phyloP scores from a whole-genome alignment of 2,113 vertebrate species.

The Gavialis gangeticus region DNA sequence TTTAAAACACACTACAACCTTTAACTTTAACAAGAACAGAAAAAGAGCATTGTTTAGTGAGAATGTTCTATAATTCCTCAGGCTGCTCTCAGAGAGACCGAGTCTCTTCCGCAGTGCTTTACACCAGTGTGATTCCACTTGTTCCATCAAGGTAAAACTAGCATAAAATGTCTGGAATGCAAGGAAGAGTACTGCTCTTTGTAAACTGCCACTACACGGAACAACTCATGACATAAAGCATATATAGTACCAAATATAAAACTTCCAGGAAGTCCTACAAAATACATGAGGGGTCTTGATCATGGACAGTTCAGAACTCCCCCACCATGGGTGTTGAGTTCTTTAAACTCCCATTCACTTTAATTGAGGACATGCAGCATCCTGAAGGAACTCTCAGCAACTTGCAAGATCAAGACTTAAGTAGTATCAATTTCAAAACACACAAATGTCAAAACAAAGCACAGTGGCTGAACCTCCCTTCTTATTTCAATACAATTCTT shows the following conservation, averaged over 20 bases:
- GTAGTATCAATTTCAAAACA: neutral
- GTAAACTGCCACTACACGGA: neutral
- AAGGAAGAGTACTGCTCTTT: neutral
- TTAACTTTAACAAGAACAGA: neutral
- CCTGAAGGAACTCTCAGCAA: neutral
- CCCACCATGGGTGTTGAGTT: neutral
- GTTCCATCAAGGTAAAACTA: neutral
- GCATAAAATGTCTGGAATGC: slow-evolving; percentile 12
- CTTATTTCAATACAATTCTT: neutral
- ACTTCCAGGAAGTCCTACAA: slow-evolving; percentile 5
- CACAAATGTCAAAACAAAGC: neutral
- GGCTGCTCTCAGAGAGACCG: neutral
- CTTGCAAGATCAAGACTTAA: neutral
- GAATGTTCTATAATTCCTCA: slow-evolving; percentile 22
- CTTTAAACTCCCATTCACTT: neutral
- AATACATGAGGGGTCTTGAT: neutral
- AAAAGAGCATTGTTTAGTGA: neutral
- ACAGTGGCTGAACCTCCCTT: neutral
- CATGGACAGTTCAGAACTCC: neutral
- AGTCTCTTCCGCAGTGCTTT: slow-evolving; percentile 21
- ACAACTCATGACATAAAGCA: neutral
- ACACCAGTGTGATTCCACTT: neutral
- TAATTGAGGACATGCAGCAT: neutral
- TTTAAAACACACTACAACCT: slow-evolving; percentile 1
- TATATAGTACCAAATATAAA: neutral